A percentile compares a stretch with the other conserved stretches of the same genome.
Conservation (phyloP, 2,113 vertebrate species). For the Oncorhynchus nerka region DNA sequence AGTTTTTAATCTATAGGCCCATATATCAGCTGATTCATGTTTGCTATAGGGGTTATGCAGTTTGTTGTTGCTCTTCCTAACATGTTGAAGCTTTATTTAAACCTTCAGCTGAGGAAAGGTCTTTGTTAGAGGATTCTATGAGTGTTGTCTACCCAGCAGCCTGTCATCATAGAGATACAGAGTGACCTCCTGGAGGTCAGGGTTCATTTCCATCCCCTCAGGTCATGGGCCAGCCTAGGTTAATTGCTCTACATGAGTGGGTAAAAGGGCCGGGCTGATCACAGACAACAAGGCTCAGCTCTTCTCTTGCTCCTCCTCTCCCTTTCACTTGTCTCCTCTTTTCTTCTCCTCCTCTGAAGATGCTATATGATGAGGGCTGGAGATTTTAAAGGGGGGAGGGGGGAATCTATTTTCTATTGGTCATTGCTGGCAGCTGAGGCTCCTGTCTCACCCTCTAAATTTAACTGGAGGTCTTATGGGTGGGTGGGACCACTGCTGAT, state of each 20-base stretch:
- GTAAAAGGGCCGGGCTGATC: slow-evolving; percentile 28
- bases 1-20: no score
- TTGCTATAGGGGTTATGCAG: no score
- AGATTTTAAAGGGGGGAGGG: no score
- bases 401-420: no score
- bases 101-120: background rate
- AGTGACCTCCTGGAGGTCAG: slow-evolving; percentile 46
- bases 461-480: no score
- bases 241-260: slow-evolving; percentile 42
- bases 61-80: no score
- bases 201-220: slow-evolving; percentile 35
- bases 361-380: no score
- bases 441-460: no score
- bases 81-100: no score
- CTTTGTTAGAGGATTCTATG: background rate
- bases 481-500: no score
- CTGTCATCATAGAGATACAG: slow-evolving; percentile 25
- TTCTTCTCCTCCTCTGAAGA: slow-evolving; percentile 1
- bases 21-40: no score
- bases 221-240: slow-evolving; percentile 38
- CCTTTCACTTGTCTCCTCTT: slow-evolving; percentile 31
- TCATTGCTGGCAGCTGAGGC: no score
- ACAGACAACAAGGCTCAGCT: slow-evolving; percentile 45
- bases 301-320: background rate
- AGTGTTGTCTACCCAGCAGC: background rate